Evolutionary conservation across 2,888 invertebrate species (phyloP).

Genomic region (Thymelicus acteon): DNA sequence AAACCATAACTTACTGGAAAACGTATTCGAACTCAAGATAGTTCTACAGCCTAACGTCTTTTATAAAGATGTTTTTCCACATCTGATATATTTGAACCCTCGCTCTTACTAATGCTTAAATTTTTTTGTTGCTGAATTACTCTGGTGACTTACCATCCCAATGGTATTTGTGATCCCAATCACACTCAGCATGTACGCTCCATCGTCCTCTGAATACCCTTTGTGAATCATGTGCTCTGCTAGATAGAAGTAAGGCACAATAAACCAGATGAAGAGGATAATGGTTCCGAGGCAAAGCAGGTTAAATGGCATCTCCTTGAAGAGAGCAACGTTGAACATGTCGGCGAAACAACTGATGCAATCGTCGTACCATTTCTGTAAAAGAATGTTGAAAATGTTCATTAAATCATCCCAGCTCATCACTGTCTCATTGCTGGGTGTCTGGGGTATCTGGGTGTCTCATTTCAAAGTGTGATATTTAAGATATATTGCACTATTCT

Average conservation of each 20-base stretch:
- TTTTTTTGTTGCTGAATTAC: too few relatives aligned
- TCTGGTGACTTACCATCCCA: slow-evolving; percentile 88
- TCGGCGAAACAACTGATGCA: slow-evolving; percentile 67
- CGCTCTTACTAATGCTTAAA: too few relatives aligned
- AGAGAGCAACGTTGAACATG: slow-evolving; percentile 91
- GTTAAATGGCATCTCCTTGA: slow-evolving; percentile 91
- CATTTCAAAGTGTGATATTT: too few relatives aligned
- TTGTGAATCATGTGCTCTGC: slow-evolving; percentile 91
- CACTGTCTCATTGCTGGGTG: too few relatives aligned
- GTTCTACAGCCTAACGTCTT: too few relatives aligned
- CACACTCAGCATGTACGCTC: slow-evolving; percentile 92
- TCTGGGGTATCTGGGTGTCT: too few relatives aligned
- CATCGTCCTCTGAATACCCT: slow-evolving; percentile 89
- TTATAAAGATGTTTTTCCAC: too few relatives aligned
- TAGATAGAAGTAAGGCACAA: slow-evolving; percentile 97
- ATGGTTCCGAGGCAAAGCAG: slow-evolving; percentile 94
- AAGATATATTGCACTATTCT: too few relatives aligned
- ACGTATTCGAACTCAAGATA: too few relatives aligned
- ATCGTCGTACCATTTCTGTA: slow-evolving; percentile 76
- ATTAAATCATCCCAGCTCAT: too few relatives aligned
- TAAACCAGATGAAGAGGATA: slow-evolving; percentile 96
- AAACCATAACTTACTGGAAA: too few relatives aligned
- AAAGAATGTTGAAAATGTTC: not conserved
- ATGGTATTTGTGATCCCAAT: slow-evolving; percentile 96
- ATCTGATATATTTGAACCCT: too few relatives aligned